Base-by-base conservation (phyloP, 2,888 invertebrate species). In the Perdita meconis region DNA sequence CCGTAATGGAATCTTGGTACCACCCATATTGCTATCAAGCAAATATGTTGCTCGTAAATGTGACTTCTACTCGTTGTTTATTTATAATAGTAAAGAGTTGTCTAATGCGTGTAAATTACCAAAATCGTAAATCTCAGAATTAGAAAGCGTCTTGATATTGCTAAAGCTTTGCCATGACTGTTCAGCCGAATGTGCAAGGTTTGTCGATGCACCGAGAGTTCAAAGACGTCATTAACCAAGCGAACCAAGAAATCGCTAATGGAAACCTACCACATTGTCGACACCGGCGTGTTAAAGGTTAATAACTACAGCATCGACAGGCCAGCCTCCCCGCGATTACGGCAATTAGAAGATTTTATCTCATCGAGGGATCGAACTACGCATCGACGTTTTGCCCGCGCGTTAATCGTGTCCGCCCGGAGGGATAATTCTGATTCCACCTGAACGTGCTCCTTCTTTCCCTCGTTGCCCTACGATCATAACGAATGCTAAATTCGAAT, bases 401-500 rank as follows among this genome's bases (percentile, higher is more conserved):
- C 42, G 30, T 83, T 75, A 72, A 77, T 50, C 53, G 51, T 30
- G 30, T 3, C n/a, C 55, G 22, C 34, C 61, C 13, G 22, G n/a
- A 56, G 47, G 40, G 68, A 70, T 55, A 36, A 71, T 63, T 68
- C 61, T 42, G 24, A 56, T 68, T 42, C 40, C n/a, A 42, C 38
- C 56, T 44, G 1, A 19, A 8, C 22, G 22, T 64, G 59, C 44
- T 22, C 64, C 63, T 47, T 57, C 51, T 19, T 60, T 50, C 67
- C 77, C 70, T 79, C 77, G 81, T 78, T 65, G 75, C 3, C 13
- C 57, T 19, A 50, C 38, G n/a, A 57, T 22, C 53, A 66, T 86
- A 78, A 80, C 74, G 83, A 87, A 80, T 81, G 53, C 68, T 57
- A 78, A 81, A 82, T 80, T 74, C 56, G 63, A 69, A 80, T 80